Conservation (phyloP, 2,113 vertebrate species). For the Austrofundulus limnaeus region DNA sequence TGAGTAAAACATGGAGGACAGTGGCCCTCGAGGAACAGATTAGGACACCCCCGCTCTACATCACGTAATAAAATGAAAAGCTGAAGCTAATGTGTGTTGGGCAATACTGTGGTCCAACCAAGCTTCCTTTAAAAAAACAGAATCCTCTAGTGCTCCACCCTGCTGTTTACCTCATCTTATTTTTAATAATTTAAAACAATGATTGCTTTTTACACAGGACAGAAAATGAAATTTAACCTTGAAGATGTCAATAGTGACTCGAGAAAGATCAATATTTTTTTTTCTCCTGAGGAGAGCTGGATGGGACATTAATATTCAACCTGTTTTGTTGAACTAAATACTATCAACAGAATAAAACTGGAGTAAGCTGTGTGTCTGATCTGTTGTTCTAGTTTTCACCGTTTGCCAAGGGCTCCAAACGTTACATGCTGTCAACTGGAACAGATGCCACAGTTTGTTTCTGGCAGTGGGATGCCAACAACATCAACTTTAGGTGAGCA, state of each 20-base stretch:
- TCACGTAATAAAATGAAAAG: neutral
- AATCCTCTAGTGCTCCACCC: no score
- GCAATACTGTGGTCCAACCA: no score
- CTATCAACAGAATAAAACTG: no score
- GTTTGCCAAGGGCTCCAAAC: constrained; percentile 88
- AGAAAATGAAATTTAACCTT: neutral
- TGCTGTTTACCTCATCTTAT: neutral
- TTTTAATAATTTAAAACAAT: neutral
- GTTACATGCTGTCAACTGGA: constrained; percentile 97
- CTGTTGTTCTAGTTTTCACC: constrained; percentile 88
- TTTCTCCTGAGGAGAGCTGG: neutral
- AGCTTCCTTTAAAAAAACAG: no score
- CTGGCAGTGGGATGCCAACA: constrained; percentile 94
- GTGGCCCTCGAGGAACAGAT: no score
- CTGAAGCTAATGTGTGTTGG: no score
- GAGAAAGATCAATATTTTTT: neutral
- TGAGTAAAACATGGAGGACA: no score
- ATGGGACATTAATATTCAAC: neutral
- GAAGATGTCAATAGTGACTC: neutral
- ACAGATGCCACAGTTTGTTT: constrained; percentile 96
- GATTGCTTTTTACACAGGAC: neutral
- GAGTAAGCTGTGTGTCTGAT: neutral
- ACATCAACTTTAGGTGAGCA: constrained; percentile 90
- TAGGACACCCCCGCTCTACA: no score
- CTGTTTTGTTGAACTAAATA: no score